Evolutionary conservation across 2,888 invertebrate genomes (phyloP).

Genomic region (Drosophila hamatofila): DNA sequence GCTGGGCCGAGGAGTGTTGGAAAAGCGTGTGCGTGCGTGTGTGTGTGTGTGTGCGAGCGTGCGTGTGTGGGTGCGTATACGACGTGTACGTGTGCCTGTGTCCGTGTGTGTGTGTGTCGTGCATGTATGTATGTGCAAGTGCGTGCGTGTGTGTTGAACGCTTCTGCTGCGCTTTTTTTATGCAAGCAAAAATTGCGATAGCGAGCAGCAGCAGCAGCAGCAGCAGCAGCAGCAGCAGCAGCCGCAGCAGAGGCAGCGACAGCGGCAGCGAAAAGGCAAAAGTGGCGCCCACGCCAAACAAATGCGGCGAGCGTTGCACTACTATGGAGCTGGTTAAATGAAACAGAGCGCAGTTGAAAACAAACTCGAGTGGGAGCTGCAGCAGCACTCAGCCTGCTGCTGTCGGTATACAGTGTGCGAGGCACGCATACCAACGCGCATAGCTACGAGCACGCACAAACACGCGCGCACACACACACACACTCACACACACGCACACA

Average conservation of each 20-base stretch:
- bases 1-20: constrained; percentile 22
- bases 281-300: constrained; percentile 22
- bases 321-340: constrained; percentile 55
- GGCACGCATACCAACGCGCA: constrained; percentile 15
- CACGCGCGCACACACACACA: constrained; percentile 13
- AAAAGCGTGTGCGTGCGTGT: constrained; percentile 14
- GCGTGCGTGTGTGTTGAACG: constrained; percentile 27
- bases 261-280: constrained; percentile 27
- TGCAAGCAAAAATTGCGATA: constrained; percentile 54
- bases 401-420: constrained; percentile 18
- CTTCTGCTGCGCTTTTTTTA: constrained; percentile 57
- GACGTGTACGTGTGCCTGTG: not conserved
- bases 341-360: constrained; percentile 42
- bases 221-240: not conserved
- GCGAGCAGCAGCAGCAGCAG: not conserved
- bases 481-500: not conserved
- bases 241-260: too few species aligned
- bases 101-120: constrained; percentile 9
- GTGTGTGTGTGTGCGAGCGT: constrained; percentile 6
- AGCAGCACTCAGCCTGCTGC: constrained; percentile 26
- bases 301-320: constrained; percentile 8
- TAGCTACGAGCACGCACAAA: constrained; percentile 9
- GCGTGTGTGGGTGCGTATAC: not conserved
- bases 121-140: not conserved
- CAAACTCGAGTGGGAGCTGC: constrained; percentile 43